Conservation (phyloP, 2,113 vertebrate genomes). For the Glaucidium brasilianum region DNA sequence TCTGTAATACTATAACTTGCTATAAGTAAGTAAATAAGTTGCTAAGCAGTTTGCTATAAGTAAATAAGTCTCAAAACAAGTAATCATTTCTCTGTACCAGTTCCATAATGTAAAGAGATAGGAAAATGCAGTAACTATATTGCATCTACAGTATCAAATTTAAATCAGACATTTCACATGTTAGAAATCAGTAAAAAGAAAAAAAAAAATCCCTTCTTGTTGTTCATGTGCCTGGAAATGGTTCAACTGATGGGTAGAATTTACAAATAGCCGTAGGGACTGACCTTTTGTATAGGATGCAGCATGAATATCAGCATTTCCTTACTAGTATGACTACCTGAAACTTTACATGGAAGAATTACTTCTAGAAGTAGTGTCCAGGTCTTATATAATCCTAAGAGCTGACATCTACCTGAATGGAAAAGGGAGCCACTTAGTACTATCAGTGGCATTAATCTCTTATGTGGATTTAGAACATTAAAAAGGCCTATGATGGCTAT, state of each 20-base stretch:
- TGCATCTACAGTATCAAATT: not conserved
- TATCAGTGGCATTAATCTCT: not conserved
- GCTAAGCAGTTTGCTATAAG: too few relatives aligned
- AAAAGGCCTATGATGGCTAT: not conserved
- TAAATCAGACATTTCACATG: not conserved
- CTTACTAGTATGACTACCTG: not conserved
- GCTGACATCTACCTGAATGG: not conserved
- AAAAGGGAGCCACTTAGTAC: not conserved
- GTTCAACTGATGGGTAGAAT: not conserved
- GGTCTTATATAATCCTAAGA: not conserved
- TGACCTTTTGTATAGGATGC: not conserved
- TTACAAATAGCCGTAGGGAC: not conserved
- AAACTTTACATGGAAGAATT: not conserved
- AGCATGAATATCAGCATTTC: not conserved
- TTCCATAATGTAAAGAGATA: not conserved
- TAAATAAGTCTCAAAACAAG: too few relatives aligned
- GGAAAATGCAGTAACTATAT: not conserved
- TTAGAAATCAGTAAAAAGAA: not conserved
- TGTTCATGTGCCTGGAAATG: not conserved
- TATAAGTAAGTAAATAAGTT: too few relatives aligned
- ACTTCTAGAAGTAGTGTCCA: not conserved
- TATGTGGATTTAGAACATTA: not conserved
- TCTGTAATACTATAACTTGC: too few relatives aligned
- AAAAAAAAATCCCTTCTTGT: not conserved
- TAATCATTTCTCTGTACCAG: too few relatives aligned